Evolutionary conservation across 2,113 vertebrate species (phyloP).

Genomic region (Mormyrus lacerda): DNA sequence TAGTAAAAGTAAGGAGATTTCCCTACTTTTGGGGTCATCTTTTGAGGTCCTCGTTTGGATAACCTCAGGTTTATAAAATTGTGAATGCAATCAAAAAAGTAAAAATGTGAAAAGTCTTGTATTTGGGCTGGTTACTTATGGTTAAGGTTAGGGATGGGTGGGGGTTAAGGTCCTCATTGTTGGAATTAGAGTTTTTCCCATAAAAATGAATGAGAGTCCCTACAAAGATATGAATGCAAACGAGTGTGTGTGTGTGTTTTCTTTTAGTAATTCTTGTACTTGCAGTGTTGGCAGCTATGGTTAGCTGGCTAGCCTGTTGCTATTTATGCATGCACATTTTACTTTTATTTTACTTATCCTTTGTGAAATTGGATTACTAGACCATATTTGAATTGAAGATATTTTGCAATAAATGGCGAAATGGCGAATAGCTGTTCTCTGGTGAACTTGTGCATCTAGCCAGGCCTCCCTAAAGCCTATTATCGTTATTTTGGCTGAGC

Average conservation of each 20-base stretch:
- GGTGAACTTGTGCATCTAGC: constrained; percentile 14
- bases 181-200: too few species aligned
- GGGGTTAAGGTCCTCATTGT: too few species aligned
- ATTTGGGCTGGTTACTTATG: too few species aligned
- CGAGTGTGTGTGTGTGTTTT: background rate
- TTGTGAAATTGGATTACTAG: background rate
- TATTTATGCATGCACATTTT: background rate
- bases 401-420: constrained; percentile 24
- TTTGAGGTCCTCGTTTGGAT: too few species aligned
- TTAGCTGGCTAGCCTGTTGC: background rate
- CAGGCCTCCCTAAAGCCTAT: constrained; percentile 37
- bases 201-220: too few species aligned
- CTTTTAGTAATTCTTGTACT: background rate
- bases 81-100: too few species aligned
- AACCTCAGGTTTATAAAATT: too few species aligned
- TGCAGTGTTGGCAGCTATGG: background rate
- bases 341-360: background rate
- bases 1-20: too few species aligned
- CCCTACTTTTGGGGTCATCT: too few species aligned
- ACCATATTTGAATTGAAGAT: background rate
- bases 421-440: constrained; percentile 22
- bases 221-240: too few species aligned
- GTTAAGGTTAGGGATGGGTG: too few species aligned
- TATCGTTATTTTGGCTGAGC: constrained; percentile 54
- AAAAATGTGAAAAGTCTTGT: too few species aligned